Evolutionary conservation across 2,113 vertebrate species (phyloP).

Genomic region (Trematomus loennbergii): DNA sequence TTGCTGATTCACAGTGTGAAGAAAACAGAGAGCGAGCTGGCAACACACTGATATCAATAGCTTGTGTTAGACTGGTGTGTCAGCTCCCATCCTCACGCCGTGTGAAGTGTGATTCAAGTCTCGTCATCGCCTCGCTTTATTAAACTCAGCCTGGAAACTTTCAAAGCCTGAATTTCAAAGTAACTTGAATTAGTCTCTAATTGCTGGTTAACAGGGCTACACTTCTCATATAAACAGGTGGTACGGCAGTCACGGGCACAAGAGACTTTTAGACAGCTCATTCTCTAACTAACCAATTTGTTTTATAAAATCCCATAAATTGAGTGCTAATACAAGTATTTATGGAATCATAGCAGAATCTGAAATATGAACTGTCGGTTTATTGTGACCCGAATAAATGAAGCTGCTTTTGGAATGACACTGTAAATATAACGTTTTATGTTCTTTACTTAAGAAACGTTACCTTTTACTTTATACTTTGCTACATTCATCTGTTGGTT

Average conservation of each 20-base stretch:
- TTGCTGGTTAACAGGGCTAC: not conserved
- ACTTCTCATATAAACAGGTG: not conserved
- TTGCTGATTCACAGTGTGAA: slow-evolving; percentile 59
- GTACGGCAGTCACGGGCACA: not conserved
- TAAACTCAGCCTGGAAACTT: slow-evolving; percentile 5
- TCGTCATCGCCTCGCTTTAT: not conserved
- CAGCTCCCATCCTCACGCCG: slow-evolving; percentile 23
- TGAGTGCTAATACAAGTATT: not conserved
- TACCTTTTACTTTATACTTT: not conserved
- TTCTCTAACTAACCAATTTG: not conserved
- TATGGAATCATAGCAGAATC: not conserved
- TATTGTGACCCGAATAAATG: no score
- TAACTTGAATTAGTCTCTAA: not conserved
- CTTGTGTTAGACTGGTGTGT: slow-evolving; percentile 42
- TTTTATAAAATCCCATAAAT: not conserved
- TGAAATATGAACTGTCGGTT: not conserved
- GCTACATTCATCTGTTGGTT: not conserved
- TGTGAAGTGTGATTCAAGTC: slow-evolving; percentile 48
- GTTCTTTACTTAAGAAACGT: not conserved
- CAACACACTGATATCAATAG: slow-evolving; percentile 62
- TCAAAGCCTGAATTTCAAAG: not conserved
- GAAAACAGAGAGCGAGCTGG: slow-evolving; percentile 54
- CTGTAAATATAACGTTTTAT: no score
- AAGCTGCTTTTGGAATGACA: no score
- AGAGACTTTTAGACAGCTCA: not conserved